Evolutionary conservation across 2,888 invertebrate genomes (phyloP), one percentile per base, ranked within the genome.

Genomic region (Erebia aethiops): DNA sequence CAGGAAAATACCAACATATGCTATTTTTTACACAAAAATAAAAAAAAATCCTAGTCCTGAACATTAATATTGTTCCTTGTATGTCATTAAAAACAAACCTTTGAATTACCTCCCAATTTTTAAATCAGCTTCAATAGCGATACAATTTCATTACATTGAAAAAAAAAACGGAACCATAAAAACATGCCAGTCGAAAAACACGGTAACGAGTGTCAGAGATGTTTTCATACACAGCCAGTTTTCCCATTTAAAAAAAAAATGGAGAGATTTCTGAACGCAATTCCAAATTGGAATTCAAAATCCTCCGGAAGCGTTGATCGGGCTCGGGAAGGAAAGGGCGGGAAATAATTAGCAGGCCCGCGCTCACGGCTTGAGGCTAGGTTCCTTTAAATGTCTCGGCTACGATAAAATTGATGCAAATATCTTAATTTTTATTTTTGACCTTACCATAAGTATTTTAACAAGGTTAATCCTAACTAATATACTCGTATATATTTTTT

Each of bases 261-360:
- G 14, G 21, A 62, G 62, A 46, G 56, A 71, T 41, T 70, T 68
- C 67, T 54, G 62, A 70, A 63, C 56, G 60, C 54, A 70, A 73
- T 76, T 77, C 67, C 49, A 75, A 77, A 74, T 78, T 76, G 73
- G 73, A 73, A 74, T 72, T 76, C 67, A 72, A 74, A 70, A 72
- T 68, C 62, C 70, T 60, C 68, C 75, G 77, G 76, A 78, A 77
- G 76, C 75, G 77, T 75, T 76, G 77, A 77, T 76, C 77, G 77
- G 74, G 77, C 56, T 64, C 76, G 74, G 75, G 73, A 73, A 87
- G 86, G 87, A 87, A 89, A 88, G 84, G 82, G 88, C 89, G 89
- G 90, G 90, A 90, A 90, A 90, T 91, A 91, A 91, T 91, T 91
- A 91, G 89, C 88, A 81, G 79, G 74, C 77, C 75, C 81, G 82